phyloP scores from a whole-genome alignment of 2,888 invertebrate genomes.

The Maniola hyperantus region DNA sequence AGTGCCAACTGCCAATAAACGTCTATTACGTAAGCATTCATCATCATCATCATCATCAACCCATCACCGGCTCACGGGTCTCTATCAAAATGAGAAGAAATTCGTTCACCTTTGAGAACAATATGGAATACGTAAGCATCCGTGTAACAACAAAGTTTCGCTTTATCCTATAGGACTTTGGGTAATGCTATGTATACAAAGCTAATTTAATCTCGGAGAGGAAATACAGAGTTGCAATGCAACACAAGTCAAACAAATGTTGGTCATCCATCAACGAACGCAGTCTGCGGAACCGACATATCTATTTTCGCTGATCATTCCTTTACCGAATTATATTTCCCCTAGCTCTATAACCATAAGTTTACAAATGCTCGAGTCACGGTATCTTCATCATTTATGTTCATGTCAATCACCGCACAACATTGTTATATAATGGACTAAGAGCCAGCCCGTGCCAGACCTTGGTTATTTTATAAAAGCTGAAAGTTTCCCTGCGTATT shows the following conservation, averaged over 20 bases:
- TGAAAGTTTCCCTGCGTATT: too few species aligned
- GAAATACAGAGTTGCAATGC: constrained; percentile 35
- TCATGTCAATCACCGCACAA: constrained; percentile 39
- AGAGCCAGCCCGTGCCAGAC: too few species aligned
- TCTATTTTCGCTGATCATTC: constrained; percentile 78
- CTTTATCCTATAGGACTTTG: background rate
- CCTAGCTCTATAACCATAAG: constrained; percentile 49
- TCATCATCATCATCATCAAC: too few species aligned
- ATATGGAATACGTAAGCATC: background rate
- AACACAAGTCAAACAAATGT: constrained; percentile 56
- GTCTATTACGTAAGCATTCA: background rate
- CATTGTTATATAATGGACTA: constrained; percentile 36
- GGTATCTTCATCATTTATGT: constrained; percentile 52
- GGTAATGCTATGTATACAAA: background rate
- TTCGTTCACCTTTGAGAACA: too few species aligned
- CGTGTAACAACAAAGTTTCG: background rate
- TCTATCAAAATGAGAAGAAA: too few species aligned
- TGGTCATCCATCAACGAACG: constrained; percentile 71
- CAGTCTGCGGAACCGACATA: constrained; percentile 72
- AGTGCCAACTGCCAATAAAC: background rate
- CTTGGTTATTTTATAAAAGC: too few species aligned
- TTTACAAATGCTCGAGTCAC: constrained; percentile 41
- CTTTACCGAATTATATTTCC: constrained; percentile 70
- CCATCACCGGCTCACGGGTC: too few species aligned
- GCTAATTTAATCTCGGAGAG: constrained; percentile 17